Conservation (phyloP, 2,797 vertebrate species). For the Gila robusta region DNA sequence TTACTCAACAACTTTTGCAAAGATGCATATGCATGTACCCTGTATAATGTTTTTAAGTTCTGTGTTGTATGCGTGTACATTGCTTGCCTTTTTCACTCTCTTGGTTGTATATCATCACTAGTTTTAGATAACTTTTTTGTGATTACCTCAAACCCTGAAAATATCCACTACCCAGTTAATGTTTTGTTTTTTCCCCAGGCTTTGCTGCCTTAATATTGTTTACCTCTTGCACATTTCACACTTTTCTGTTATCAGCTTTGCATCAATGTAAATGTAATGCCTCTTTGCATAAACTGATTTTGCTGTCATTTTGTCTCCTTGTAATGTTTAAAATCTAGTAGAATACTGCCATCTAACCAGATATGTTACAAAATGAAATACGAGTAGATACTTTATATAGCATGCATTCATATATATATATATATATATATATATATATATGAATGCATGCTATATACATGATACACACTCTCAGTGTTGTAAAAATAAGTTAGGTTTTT, state of each 20-base stretch:
- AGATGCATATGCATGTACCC: background rate
- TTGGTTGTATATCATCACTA: background rate
- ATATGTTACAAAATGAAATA: background rate
- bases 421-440: too few relatives aligned
- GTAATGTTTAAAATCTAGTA: background rate
- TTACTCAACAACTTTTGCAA: background rate
- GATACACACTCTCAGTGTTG: too few relatives aligned
- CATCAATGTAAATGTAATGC: slow-evolving; percentile 11
- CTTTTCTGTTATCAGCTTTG: background rate
- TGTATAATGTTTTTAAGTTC: background rate
- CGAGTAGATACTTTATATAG: too few relatives aligned
- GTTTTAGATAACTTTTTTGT: background rate
- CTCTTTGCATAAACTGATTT: slow-evolving; percentile 27
- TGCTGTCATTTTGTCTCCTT: background rate
- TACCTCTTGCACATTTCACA: background rate
- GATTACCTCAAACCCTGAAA: background rate
- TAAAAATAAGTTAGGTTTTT: background rate
- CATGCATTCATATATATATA: too few relatives aligned
- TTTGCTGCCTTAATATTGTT: background rate
- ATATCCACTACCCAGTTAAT: background rate
- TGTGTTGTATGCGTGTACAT: background rate
- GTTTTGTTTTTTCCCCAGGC: too few relatives aligned
- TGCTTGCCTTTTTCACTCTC: background rate
- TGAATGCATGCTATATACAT: too few relatives aligned
- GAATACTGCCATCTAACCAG: background rate